Percentiles rank a stretch among this genome's conserved stretches.
phyloP scores from a whole-genome alignment of 2,113 vertebrate species.

The Saguinus imperator region DNA sequence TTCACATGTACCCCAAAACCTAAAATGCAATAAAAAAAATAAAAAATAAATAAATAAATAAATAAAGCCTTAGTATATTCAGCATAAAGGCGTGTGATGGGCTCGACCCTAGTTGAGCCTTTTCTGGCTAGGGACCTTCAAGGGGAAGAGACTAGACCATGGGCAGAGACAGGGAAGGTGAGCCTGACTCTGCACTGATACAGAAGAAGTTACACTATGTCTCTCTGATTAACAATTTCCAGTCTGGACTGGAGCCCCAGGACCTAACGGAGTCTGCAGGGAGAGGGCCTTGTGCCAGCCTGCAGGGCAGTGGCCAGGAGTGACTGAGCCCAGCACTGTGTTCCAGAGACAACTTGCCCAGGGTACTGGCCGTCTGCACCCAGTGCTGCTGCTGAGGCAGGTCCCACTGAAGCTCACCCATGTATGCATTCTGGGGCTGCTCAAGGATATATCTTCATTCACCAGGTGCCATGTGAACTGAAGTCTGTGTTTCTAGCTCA shows the following conservation, averaged over 20 bases:
- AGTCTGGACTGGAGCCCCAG: not conserved
- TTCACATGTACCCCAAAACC: no score
- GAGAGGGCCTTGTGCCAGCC: not conserved
- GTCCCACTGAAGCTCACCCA: not conserved
- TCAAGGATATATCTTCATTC: not conserved
- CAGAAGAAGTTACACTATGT: not conserved
- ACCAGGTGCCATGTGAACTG: not conserved
- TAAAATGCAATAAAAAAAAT: no score
- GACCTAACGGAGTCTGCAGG: not conserved
- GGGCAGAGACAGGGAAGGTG: not conserved
- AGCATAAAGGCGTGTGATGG: not conserved
- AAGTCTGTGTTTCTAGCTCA: not conserved
- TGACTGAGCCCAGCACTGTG: not conserved
- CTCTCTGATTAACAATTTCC: not conserved
- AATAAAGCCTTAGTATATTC: not conserved
- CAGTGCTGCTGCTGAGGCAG: not conserved
- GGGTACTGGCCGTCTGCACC: not conserved
- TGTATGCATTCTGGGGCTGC: not conserved
- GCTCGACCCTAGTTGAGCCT: not conserved
- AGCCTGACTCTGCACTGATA: not conserved
- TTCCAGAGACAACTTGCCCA: not conserved
- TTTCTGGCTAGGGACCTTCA: not conserved
- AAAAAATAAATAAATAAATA: no score
- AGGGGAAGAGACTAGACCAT: not conserved
- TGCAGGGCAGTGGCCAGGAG: not conserved